phyloP scores from a whole-genome alignment of 2,888 invertebrate species.

The Salticus scenicus region DNA sequence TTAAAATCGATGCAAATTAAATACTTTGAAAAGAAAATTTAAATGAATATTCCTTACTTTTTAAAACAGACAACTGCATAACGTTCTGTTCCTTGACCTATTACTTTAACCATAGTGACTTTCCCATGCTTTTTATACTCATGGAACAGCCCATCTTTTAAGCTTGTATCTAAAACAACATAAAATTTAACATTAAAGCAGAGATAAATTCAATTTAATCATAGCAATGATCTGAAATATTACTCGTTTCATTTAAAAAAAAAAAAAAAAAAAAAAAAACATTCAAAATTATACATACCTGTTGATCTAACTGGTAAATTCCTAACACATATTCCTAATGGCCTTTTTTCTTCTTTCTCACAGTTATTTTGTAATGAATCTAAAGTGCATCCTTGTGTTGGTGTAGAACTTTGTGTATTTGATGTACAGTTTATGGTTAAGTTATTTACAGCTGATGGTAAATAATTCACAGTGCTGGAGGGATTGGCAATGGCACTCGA shows the following conservation, averaged over 20 bases:
- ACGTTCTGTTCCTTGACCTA: conserved; percentile 91
- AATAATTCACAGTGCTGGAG: conserved; percentile 73
- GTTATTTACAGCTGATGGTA: conserved; percentile 64
- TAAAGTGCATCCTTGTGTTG: conserved; percentile 44
- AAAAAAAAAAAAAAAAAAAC: too few relatives aligned
- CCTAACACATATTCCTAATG: conserved; percentile 91
- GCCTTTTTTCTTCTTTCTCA: conserved; percentile 84
- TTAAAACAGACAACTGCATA: conserved; percentile 97
- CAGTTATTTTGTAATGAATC: conserved; percentile 68
- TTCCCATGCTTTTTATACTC: conserved; percentile 99
- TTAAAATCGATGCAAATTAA: too few relatives aligned
- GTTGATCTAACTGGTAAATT: conserved; percentile 90
- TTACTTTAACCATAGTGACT: conserved; percentile 95
- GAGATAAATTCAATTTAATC: too few relatives aligned
- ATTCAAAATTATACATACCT: conserved; percentile 75
- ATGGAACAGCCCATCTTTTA: conserved; percentile 98
- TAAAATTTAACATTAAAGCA: neutral
- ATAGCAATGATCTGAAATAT: too few relatives aligned
- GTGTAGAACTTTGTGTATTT: conserved; percentile 41
- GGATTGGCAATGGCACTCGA: conserved; percentile 72
- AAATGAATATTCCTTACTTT: too few relatives aligned
- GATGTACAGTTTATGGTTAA: conserved; percentile 51
- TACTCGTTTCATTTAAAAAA: too few relatives aligned
- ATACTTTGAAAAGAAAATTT: too few relatives aligned
- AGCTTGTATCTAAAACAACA: conserved; percentile 86